Conservation (phyloP, 2,113 vertebrate genomes). For the Entelurus aequoreus region DNA sequence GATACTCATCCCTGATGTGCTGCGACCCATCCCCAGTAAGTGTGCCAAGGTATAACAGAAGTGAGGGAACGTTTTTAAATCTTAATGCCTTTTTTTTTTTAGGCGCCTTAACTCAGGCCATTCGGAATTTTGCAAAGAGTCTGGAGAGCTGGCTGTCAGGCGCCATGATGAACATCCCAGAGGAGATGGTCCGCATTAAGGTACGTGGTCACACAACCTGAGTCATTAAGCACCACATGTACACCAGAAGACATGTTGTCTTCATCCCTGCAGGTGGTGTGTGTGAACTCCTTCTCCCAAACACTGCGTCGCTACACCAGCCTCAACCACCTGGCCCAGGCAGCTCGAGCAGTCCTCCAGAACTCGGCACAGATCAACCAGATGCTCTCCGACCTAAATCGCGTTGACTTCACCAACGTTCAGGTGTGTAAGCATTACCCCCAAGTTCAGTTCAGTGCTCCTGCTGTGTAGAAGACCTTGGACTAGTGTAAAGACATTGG, state of each 20-base stretch:
- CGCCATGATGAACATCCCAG: constrained; percentile 90
- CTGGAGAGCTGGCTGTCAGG: constrained; percentile 87
- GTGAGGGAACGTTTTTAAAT: not conserved
- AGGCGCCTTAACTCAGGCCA: constrained; percentile 97
- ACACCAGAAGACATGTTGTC: too few relatives aligned
- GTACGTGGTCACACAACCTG: constrained; percentile 30
- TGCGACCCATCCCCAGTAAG: constrained; percentile 91
- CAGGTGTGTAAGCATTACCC: constrained; percentile 60
- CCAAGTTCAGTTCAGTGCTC: too few relatives aligned
- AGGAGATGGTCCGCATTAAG: constrained; percentile 91
- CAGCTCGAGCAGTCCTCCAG: constrained; percentile 84
- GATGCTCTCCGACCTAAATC: constrained; percentile 90
- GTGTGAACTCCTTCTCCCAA: constrained; percentile 83
- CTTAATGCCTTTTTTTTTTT: not conserved
- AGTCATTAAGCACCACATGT: not conserved
- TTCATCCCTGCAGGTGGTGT: constrained; percentile 73
- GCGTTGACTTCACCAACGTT: constrained; percentile 88
- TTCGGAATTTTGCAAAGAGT: constrained; percentile 91
- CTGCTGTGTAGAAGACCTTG: too few relatives aligned
- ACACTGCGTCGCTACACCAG: constrained; percentile 86
- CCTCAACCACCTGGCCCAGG: constrained; percentile 86
- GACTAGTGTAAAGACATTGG: too few relatives aligned
- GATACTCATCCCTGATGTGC: constrained; percentile 84
- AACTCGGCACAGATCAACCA: constrained; percentile 89
- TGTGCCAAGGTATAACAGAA: not conserved